These are phyloP conservation scores for Syngnathus typhle DNA, from an alignment of 2,113 vertebrate species.

Conservation along the genomic window DNA sequence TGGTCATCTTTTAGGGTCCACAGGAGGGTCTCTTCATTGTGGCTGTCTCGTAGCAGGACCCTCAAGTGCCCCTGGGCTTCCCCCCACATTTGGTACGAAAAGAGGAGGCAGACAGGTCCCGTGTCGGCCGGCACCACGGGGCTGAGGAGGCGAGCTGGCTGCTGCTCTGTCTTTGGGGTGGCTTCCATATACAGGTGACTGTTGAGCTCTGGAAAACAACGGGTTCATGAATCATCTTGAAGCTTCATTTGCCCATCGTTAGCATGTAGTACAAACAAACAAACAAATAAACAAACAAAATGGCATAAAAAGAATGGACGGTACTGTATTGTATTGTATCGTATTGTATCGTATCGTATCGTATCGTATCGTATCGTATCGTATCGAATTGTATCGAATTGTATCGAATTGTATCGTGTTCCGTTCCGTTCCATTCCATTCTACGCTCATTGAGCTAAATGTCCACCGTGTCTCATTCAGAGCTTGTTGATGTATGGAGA, in stretches of 20 bases:
- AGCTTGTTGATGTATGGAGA: constrained; percentile 28
- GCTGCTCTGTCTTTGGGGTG: constrained; percentile 74
- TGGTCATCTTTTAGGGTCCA: constrained; percentile 86
- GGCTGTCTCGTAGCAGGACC: constrained; percentile 76
- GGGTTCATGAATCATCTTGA: no score
- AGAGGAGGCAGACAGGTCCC: constrained; percentile 85
- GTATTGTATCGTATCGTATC: no score
- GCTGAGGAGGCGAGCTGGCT: constrained; percentile 81
- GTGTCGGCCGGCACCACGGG: constrained; percentile 76
- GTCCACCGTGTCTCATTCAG: background rate
- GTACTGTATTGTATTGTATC: no score
- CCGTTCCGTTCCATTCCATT: no score
- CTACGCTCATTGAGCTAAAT: background rate
- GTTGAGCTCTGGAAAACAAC: constrained; percentile 67
- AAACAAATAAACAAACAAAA: no score
- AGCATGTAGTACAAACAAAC: no score
- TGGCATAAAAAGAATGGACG: no score
- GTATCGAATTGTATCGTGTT: no score
- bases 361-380: no score
- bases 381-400: no score
- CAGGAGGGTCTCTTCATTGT: constrained; percentile 79
- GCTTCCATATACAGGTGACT: constrained; percentile 82
- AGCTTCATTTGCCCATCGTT: no score
- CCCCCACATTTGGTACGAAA: constrained; percentile 84
- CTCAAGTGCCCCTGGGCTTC: constrained; percentile 78